phyloP scores from a whole-genome alignment of 30 jellyfish, hydroid and myxozoan genomes.

The Nemopilema nomurai region DNA sequence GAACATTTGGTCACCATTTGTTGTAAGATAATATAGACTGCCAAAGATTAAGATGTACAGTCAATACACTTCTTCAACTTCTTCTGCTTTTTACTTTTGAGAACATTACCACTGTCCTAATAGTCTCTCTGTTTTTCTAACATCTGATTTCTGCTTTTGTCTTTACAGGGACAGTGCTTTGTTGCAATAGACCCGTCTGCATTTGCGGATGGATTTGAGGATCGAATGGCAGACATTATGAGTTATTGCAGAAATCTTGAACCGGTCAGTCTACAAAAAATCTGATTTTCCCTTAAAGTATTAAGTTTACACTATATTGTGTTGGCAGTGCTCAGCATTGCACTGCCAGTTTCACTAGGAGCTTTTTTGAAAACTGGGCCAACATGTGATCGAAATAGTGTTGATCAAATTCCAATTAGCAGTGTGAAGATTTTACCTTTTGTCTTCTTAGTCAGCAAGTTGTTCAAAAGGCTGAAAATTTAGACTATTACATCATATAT shows the following conservation, averaged over 20 bases:
- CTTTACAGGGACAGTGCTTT: constrained; percentile 71
- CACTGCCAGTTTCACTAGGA: neutral
- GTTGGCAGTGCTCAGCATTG: neutral
- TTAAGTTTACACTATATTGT: neutral
- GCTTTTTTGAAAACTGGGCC: no score
- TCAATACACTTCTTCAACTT: no score
- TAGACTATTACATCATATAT: no score
- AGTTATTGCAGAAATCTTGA: constrained; percentile 63
- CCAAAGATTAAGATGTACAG: no score
- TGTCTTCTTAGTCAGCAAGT: no score
- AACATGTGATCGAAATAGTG: no score
- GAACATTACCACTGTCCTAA: neutral
- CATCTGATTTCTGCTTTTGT: neutral
- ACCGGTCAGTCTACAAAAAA: constrained; percentile 43
- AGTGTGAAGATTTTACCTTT: no score
- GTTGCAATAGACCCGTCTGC: constrained; percentile 67
- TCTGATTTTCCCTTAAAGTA: neutral
- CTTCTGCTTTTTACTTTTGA: neutral
- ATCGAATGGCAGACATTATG: constrained; percentile 58
- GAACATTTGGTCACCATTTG: no score
- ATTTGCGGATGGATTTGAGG: constrained; percentile 75
- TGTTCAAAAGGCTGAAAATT: no score
- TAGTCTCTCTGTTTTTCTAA: neutral
- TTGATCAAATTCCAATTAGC: no score
- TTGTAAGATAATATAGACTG: no score